Evolutionary conservation across 2,888 invertebrate species (phyloP), one percentile per base, ranked within the genome.

Genomic region (Leucozona laternaria): DNA sequence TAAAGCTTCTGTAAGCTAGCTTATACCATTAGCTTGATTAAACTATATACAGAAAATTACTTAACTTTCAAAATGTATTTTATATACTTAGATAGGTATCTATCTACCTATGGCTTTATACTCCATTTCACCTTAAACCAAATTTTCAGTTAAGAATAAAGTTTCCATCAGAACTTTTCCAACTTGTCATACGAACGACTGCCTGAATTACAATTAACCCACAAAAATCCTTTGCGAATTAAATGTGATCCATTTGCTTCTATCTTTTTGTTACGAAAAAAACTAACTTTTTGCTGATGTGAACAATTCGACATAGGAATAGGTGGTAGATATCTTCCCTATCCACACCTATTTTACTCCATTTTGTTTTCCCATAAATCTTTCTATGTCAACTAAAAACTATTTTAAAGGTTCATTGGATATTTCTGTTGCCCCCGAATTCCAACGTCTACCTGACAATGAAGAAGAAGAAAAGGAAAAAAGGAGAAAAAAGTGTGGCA

Each of bases 361-460:
- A 40, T 25, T 53, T 22, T 37, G 37, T 48, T 28, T 28, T 48
- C 43, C 58, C 58, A 76, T 79, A 79, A 79, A 84, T 75, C 71
- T 71, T 37, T 22, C 25, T 64, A 58, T 75, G 60, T 60, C 80
- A 80, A 37, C 58, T 40, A 70, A 79, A 72, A 82, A 79, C 72
- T 78, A 75, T 83, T 83, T 83, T 79, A 76, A 53, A 71, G 76
- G 72, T 85, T 79, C 76, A 84, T 84, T 79, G 70, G 76, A 71
- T 58, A 71, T 20, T 43, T 31, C 11, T 66, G 34, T 68, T 70
- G 13, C 55, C 17, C 55, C 17, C 70, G 13, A 45, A 40, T 71
- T 34, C 43, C 11, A 43, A 73, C 13, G 20, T 57, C 48, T 71
- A 64, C 71, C 77, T 71, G 77, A 71, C 43, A 72, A 43, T 43